phyloP scores from a whole-genome alignment of 2,888 invertebrate genomes.

The Xylocampa areola region DNA sequence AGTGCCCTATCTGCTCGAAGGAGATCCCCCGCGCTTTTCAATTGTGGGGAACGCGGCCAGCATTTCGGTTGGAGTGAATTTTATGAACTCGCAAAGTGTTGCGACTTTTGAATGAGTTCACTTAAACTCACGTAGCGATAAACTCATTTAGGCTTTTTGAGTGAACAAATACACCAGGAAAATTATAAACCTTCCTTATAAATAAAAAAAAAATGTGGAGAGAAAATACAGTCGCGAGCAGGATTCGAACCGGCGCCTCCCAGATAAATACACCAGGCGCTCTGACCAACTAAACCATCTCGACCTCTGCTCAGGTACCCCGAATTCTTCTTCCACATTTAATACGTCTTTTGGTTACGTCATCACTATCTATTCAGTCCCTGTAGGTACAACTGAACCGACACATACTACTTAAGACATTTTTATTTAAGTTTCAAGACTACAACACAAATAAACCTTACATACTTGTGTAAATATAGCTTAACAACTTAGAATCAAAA shows the following conservation, averaged over 20 bases:
- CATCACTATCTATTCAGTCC: too few species aligned
- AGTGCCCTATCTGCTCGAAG: slow-evolving; percentile 85
- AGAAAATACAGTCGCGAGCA: too few species aligned
- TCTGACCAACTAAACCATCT: too few species aligned
- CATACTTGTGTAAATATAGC: slow-evolving; percentile 17
- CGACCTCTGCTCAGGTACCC: too few species aligned
- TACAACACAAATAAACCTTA: slow-evolving; percentile 1
- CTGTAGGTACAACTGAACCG: too few species aligned
- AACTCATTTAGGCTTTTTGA: slow-evolving; percentile 44
- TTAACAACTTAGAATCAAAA: slow-evolving; percentile 33
- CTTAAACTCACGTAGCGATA: slow-evolving; percentile 63
- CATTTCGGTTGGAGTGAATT: slow-evolving; percentile 84
- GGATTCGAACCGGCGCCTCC: too few species aligned
- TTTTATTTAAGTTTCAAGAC: slow-evolving; percentile 11
- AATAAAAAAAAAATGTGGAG: too few species aligned
- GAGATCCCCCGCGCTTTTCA: slow-evolving; percentile 85
- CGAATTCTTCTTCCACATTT: too few species aligned
- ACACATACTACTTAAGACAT: too few species aligned
- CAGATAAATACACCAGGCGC: too few species aligned
- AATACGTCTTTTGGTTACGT: too few species aligned
- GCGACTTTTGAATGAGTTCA: slow-evolving; percentile 80
- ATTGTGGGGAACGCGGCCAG: slow-evolving; percentile 86
- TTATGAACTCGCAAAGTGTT: slow-evolving; percentile 85
- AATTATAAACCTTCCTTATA: background rate
- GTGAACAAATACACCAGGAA: slow-evolving; percentile 16